Evolutionary conservation across 2,888 invertebrate species (phyloP), one percentile per base, ranked within the genome.

Genomic region (Orthosia cruda): DNA sequence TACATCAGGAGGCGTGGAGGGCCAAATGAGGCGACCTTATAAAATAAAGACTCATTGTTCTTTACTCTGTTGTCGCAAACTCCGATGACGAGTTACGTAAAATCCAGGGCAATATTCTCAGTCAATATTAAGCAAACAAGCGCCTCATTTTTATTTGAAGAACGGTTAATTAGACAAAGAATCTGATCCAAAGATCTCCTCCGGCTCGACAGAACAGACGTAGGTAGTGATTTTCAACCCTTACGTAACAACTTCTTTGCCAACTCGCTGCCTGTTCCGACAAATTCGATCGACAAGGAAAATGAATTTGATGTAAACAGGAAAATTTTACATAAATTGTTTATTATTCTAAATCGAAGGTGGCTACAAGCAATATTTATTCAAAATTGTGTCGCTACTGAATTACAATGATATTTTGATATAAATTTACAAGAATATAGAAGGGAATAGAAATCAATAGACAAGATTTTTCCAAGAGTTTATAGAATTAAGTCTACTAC

Each of bases 261-360:
- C n/a, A 45, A 26, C 12, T 59, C 16, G 16, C 52, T n/a, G 66
- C 20, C 18, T 13, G 26, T 47, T 15, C 20, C 15, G 13, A 59
- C 40, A 15, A 71, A 47, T 47, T 40, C 47, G 57, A 54, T 63
- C 52, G 52, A 52, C 20, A 13, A 61, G 64, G 83, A 71, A 80
- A 80, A 83, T 54, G 20, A 23, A 47, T 63, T 54, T 4, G 11
- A 72, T n/a, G 65, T 74, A 77, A 85, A 81, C 85, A 85, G 85
- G 85, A 81, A 81, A 84, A 81, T 54, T 47, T 32, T 52, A 15
- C 5, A 32, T 9, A 40, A 0, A 40, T 12, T 9, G 9, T 12
- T 63, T 26, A 58, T 57, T 74, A 73, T 50, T 72, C 20, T 0
- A 23, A 13, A 11, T 16, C 9, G 32, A n/a, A 63, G 23, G 40